Evolutionary conservation across 2,888 invertebrate genomes (phyloP).

Genomic region (Metellina segmentata): DNA sequence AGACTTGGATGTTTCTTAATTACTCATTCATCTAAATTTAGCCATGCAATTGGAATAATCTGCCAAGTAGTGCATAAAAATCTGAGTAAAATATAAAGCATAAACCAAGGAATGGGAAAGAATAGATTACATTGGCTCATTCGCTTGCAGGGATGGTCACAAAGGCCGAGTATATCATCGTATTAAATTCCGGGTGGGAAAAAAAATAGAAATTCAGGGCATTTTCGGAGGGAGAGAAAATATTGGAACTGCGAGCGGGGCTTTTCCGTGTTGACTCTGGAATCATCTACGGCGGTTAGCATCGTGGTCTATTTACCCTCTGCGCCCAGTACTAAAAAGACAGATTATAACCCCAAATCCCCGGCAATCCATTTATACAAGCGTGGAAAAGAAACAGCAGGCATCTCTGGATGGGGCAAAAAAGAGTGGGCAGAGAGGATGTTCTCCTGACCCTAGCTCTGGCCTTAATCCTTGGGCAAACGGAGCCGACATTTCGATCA

Average conservation of each 20-base stretch:
- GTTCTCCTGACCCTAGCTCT: constrained; percentile 60
- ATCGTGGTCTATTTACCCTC: constrained; percentile 61
- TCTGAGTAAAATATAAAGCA: too few relatives aligned
- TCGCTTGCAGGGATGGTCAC: too few relatives aligned
- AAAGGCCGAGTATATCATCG: too few relatives aligned
- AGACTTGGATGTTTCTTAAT: too few relatives aligned
- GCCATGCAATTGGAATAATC: too few relatives aligned
- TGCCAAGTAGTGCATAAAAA: too few relatives aligned
- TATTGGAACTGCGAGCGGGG: constrained; percentile 4
- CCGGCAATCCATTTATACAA: constrained; percentile 69
- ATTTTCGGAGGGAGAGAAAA: neutral
- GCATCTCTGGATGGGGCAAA: neutral
- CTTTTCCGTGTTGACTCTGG: constrained; percentile 54
- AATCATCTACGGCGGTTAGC: constrained; percentile 62
- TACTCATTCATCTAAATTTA: too few relatives aligned
- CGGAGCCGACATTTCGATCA: constrained; percentile 55
- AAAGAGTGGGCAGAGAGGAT: constrained; percentile 1
- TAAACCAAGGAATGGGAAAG: too few relatives aligned
- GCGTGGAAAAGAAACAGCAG: constrained; percentile 68
- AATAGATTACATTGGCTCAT: too few relatives aligned
- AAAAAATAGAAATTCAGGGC: too few relatives aligned
- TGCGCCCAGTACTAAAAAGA: constrained; percentile 66
- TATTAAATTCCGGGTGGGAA: too few relatives aligned
- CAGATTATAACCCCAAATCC: constrained; percentile 75
- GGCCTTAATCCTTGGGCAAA: constrained; percentile 72